These are phyloP conservation scores for Amphiprion ocellaris DNA, from an alignment of 2,113 vertebrate species.

Conservation along the genomic window DNA sequence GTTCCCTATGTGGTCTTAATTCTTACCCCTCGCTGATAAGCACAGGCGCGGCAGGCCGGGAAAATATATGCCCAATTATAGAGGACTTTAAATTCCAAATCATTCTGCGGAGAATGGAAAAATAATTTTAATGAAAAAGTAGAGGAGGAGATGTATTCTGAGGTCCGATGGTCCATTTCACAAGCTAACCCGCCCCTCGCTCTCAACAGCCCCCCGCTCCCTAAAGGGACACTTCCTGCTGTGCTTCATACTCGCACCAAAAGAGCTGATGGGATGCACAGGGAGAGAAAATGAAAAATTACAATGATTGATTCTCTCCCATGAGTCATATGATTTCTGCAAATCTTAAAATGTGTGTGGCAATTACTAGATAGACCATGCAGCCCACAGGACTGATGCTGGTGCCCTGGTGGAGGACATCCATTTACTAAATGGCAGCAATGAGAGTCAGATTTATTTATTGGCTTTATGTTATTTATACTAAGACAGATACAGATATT, in stretches of 20 bases:
- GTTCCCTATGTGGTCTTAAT: constrained; percentile 88
- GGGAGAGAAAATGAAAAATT: constrained; percentile 13
- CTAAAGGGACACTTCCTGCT: background rate
- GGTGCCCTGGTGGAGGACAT: too few species aligned
- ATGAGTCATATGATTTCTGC: constrained; percentile 26
- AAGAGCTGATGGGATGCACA: background rate
- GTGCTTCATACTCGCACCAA: constrained; percentile 26
- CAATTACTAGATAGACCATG: background rate
- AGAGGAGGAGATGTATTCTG: constrained; percentile 42
- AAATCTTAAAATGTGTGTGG: background rate
- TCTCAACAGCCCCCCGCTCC: background rate
- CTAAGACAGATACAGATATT: too few species aligned
- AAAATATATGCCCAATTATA: constrained; percentile 83
- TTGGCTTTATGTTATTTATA: too few species aligned
- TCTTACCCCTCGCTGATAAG: constrained; percentile 84
- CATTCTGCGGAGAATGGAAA: constrained; percentile 55
- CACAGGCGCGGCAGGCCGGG: constrained; percentile 54
- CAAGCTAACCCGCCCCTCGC: background rate
- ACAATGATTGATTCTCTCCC: constrained; percentile 16
- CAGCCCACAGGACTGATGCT: too few species aligned
- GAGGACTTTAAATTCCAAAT: constrained; percentile 81
- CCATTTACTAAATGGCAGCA: too few species aligned
- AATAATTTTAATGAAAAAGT: constrained; percentile 62
- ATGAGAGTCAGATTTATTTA: too few species aligned
- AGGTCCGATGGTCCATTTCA: constrained; percentile 50